These are phyloP conservation scores for Procambarus virginalis DNA, from an alignment of 1,140 invertebrate genomes.

Conservation along the genomic window DNA sequence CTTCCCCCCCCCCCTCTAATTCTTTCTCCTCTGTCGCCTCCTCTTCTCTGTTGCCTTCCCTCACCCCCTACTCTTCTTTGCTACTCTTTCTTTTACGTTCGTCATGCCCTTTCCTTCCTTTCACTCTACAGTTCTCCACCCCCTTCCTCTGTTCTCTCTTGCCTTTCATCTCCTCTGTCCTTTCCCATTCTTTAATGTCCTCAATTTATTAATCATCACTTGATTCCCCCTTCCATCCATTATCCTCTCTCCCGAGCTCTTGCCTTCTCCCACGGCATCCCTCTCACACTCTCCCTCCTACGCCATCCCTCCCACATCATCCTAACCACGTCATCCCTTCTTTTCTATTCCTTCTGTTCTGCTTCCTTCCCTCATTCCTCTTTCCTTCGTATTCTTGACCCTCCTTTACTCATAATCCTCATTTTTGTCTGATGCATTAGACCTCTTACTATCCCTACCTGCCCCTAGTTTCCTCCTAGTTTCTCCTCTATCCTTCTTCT, in stretches of 20 bases:
- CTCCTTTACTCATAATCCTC: not conserved
- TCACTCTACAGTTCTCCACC: not conserved
- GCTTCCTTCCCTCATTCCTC: too few species aligned
- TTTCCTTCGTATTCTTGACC: conserved; percentile 9
- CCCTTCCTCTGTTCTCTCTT: not conserved
- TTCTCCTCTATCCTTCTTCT: too few species aligned
- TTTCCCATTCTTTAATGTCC: not conserved
- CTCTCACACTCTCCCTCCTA: too few species aligned
- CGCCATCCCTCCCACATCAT: not conserved
- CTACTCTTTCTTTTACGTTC: not conserved
- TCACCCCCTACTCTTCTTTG: not conserved
- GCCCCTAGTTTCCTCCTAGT: not conserved
- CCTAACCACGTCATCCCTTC: not conserved
- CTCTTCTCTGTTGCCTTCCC: not conserved
- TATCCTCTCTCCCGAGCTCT: too few species aligned
- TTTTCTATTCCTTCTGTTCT: too few species aligned
- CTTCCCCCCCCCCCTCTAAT: too few species aligned
- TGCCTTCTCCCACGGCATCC: too few species aligned
- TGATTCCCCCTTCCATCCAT: too few species aligned
- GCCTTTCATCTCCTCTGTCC: not conserved
- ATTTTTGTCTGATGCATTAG: not conserved
- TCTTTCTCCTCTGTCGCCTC: not conserved
- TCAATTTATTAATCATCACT: not conserved
- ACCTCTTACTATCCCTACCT: not conserved
- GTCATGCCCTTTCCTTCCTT: not conserved